A percentile compares a stretch with the other conserved stretches of the same genome.
phyloP scores from a whole-genome alignment of 2,888 invertebrate species.

The Xestia ashworthii region DNA sequence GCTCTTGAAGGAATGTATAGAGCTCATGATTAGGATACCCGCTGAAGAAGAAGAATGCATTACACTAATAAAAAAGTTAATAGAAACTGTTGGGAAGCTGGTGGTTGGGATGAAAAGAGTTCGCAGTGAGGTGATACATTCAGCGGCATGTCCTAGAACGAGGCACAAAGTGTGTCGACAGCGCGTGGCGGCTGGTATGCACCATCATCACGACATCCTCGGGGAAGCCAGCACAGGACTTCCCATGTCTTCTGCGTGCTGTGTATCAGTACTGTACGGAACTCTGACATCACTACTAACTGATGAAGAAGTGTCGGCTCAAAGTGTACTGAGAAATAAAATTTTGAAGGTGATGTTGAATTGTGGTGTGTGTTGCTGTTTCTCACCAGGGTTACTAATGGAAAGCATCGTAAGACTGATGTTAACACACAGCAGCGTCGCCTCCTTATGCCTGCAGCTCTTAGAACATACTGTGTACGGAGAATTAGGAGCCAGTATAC shows the following conservation, averaged over 20 bases:
- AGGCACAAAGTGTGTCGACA: constrained; percentile 89
- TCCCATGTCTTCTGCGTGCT: constrained; percentile 87
- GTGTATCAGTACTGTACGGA: constrained; percentile 90
- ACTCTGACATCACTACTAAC: constrained; percentile 87
- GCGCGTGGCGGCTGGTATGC: constrained; percentile 84
- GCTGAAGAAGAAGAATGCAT: constrained; percentile 80
- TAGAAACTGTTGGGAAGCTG: constrained; percentile 90
- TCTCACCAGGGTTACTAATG: constrained; percentile 89
- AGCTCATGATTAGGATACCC: constrained; percentile 89
- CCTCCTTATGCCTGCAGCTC: constrained; percentile 86
- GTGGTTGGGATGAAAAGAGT: constrained; percentile 90
- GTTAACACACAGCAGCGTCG: constrained; percentile 80
- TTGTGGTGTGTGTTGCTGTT: constrained; percentile 92
- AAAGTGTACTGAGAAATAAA: constrained; percentile 82
- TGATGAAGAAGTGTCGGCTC: constrained; percentile 83
- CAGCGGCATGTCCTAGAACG: constrained; percentile 87
- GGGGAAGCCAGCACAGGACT: constrained; percentile 86
- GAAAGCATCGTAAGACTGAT: constrained; percentile 88
- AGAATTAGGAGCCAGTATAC: constrained; percentile 89
- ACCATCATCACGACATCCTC: constrained; percentile 91
- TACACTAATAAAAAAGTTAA: constrained; percentile 87
- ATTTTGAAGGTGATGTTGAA: constrained; percentile 90
- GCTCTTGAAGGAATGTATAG: constrained; percentile 89
- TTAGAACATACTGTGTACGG: constrained; percentile 91
- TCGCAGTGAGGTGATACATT: constrained; percentile 90